Evolutionary conservation across 2,113 vertebrate species (phyloP).

Genomic region (Cephalopterus ornatus): DNA sequence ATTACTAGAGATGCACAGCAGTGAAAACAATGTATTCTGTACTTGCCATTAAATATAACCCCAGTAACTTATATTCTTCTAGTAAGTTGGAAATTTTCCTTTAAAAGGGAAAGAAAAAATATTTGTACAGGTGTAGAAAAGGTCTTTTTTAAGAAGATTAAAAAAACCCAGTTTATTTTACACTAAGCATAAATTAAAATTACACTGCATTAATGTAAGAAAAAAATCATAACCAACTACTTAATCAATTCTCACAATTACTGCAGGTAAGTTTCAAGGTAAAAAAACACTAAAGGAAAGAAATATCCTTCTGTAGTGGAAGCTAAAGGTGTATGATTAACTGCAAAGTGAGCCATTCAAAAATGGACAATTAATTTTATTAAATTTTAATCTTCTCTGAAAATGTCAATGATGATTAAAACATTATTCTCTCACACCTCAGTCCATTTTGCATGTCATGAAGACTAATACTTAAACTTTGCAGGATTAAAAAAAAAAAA

Average conservation of each 20-base stretch:
- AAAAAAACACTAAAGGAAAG: not conserved
- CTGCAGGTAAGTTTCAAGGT: not conserved
- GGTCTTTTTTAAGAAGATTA: not conserved
- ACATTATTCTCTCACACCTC: conserved; percentile 67
- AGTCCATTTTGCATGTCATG: conserved; percentile 43
- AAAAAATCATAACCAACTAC: conserved; percentile 3
- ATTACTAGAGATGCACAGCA: conserved; percentile 73
- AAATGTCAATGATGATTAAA: conserved; percentile 74
- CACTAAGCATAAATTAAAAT: not conserved
- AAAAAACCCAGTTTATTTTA: not conserved
- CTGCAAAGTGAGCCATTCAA: conserved; percentile 61
- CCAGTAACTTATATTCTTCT: conserved; percentile 28
- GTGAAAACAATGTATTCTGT: conserved; percentile 57
- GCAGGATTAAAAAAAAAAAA: not conserved
- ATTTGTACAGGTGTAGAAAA: not conserved
- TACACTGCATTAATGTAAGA: not conserved
- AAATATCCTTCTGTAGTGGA: not conserved
- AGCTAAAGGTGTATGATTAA: conserved; percentile 64
- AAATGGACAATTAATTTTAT: conserved; percentile 74
- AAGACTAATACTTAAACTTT: conserved; percentile 63
- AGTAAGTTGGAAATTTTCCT: not conserved
- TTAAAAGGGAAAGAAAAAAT: not conserved
- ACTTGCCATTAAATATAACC: conserved; percentile 58
- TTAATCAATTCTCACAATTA: conserved; percentile 29
- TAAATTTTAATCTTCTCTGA: conserved; percentile 71